Base-by-base conservation (phyloP, 2,797 vertebrate genomes). In the Eurystomus glaucurus region DNA sequence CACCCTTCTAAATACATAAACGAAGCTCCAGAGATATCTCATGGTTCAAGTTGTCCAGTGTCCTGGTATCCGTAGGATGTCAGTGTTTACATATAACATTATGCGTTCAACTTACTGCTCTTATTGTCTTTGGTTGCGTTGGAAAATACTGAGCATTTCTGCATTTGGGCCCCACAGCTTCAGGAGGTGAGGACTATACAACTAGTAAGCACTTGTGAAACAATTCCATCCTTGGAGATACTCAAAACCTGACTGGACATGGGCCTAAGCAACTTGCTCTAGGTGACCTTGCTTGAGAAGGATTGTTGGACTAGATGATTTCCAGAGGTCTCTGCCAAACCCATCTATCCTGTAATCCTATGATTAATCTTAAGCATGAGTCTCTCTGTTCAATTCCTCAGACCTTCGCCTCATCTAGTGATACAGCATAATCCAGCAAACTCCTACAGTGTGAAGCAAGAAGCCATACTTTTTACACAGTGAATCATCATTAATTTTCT, bases 181-280 rank as follows among this genome's bases (percentile, higher is more conserved):
- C 55, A 68, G 45, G 77, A 92, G 81, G 55, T 0, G 2, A 89
- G 20, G 23, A 43, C 26, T 41, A 5, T 29, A 16, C 2, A 41
- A 19, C 61, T 57, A 72, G 28, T 17, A 57, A 65, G 2, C 2
- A 35, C 10, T 55, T 55, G 11, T 66, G 43, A 51, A 62, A 51
- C 5, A 45, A 52, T 64, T 71, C 5, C 6, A 16, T 13, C 8
- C 15, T 6, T 50, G 21, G 39, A 87, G 45, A 22, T 50, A 29
- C 7, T 70, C 5, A 70, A 66, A 84, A 66, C 13, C n/a, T 4
- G 4, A 11, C 11, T 33, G 26, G 16, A 48, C 0, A 0, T 11
- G 18, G 19, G 25, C 12, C 43, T 48, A 14, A 64, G 1, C 20
- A 75, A 41, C 35, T 81, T 82, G 4, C 6, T 91, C 2, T 89